Evolutionary conservation across 2,888 invertebrate species (phyloP).

Genomic region (Allacma fusca): DNA sequence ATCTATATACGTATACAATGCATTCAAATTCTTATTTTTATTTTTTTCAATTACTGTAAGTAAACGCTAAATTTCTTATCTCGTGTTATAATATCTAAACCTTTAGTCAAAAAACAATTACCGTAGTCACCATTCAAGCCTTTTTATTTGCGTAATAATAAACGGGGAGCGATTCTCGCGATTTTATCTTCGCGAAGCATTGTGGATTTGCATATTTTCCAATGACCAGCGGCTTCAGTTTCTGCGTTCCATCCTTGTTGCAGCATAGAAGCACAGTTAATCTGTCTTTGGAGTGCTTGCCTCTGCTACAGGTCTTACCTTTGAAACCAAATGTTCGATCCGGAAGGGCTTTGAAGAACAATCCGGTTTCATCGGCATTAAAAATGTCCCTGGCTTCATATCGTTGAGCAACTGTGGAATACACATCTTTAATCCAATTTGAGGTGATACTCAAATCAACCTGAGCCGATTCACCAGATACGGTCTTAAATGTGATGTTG

Average conservation of each 20-base stretch:
- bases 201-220: slow-evolving; percentile 40
- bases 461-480: not conserved
- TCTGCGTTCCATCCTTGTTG: slow-evolving; percentile 46
- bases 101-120: too few species aligned
- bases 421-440: not conserved
- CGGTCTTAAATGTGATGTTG: not conserved
- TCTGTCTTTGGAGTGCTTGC: slow-evolving; percentile 45
- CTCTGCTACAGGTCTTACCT: slow-evolving; percentile 41
- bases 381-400: slow-evolving; percentile 44
- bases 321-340: slow-evolving; percentile 33
- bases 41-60: not conserved
- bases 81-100: not conserved
- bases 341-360: slow-evolving; percentile 45
- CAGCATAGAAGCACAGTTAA: slow-evolving; percentile 44
- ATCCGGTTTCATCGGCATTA: slow-evolving; percentile 46
- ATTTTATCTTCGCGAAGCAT: slow-evolving; percentile 44
- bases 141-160: too few species aligned
- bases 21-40: too few species aligned
- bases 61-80: not conserved
- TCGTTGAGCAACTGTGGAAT: not conserved
- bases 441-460: slow-evolving; percentile 1
- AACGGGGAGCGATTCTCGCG: too few species aligned
- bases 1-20: too few species aligned
- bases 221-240: slow-evolving; percentile 41
- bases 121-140: too few species aligned